Percentiles rank a stretch among this genome's conserved stretches.
These are phyloP conservation scores for Pilophorus perplexus DNA, from an alignment of 2,888 invertebrate genomes.

Conservation along the genomic window DNA sequence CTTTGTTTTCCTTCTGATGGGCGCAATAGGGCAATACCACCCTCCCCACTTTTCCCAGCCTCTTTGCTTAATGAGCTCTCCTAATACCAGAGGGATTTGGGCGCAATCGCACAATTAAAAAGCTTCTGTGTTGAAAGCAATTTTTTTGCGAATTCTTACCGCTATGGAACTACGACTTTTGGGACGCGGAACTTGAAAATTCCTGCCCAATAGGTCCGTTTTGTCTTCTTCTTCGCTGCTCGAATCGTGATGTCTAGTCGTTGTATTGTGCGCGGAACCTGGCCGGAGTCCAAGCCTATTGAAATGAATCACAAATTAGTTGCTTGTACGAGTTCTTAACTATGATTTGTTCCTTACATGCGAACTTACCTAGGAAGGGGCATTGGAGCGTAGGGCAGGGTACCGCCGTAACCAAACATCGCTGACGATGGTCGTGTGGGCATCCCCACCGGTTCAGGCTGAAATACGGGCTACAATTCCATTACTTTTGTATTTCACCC, in stretches of 20 bases:
- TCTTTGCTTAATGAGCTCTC: too few species aligned
- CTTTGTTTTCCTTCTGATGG: too few species aligned
- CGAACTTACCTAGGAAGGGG: conserved; percentile 49
- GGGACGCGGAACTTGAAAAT: conserved; percentile 75
- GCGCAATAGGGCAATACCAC: too few species aligned
- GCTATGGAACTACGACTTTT: conserved; percentile 74
- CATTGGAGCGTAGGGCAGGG: conserved; percentile 52
- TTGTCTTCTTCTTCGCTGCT: conserved; percentile 64
- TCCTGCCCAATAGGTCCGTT: conserved; percentile 67
- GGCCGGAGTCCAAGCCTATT: conserved; percentile 53
- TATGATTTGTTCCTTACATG: too few species aligned
- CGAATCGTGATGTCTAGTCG: conserved; percentile 51
- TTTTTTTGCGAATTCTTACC: conserved; percentile 51
- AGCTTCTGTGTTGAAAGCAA: too few species aligned
- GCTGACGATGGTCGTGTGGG: conserved; percentile 70
- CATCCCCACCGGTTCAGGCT: conserved; percentile 67
- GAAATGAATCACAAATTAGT: neutral
- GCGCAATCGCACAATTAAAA: too few species aligned
- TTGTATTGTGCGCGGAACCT: conserved; percentile 61
- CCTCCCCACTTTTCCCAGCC: too few species aligned
- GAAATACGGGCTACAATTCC: conserved; percentile 46
- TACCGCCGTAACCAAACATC: conserved; percentile 69
- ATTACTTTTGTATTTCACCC: conserved; percentile 32
- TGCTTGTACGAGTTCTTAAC: too few species aligned
- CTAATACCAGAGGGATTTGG: too few species aligned